Evolutionary conservation across 2,888 invertebrate species (phyloP).

Genomic region (Marronus borbonicus): DNA sequence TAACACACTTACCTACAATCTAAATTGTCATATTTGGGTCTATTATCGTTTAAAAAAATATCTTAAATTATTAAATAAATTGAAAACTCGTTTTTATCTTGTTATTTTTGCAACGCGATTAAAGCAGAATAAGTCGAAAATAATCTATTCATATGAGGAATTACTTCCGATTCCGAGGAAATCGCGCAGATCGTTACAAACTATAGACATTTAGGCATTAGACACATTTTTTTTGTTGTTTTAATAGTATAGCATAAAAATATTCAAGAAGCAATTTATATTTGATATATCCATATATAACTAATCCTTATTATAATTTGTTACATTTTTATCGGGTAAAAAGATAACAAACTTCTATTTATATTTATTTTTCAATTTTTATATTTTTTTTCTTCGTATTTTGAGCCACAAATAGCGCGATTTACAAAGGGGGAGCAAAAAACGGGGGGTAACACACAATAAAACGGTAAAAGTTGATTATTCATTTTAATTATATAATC

Average conservation of each 20-base stretch:
- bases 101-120: background rate
- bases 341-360: slow-evolving; percentile 44
- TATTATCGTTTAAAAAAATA: slow-evolving; percentile 1
- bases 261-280: slow-evolving; percentile 50
- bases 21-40: slow-evolving; percentile 2
- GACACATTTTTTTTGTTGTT: slow-evolving; percentile 51
- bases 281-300: slow-evolving; percentile 44
- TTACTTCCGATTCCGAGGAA: background rate
- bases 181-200: slow-evolving; percentile 31
- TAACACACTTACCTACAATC: slow-evolving; percentile 2
- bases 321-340: slow-evolving; percentile 28
- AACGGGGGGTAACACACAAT: slow-evolving; percentile 2
- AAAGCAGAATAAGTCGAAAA: slow-evolving; percentile 35
- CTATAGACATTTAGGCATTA: slow-evolving; percentile 57
- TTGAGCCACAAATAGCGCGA: slow-evolving; percentile 50
- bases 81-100: background rate
- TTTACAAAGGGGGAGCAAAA: background rate
- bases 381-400: slow-evolving; percentile 32
- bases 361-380: slow-evolving; percentile 23
- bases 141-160: slow-evolving; percentile 2
- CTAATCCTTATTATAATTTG: slow-evolving; percentile 20
- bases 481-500: background rate
- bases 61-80: background rate
- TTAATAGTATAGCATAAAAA: slow-evolving; percentile 50
- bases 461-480: slow-evolving; percentile 2